Base-by-base conservation (phyloP, 1,140 invertebrate genomes). In the Meloidogyne chitwoodi region DNA sequence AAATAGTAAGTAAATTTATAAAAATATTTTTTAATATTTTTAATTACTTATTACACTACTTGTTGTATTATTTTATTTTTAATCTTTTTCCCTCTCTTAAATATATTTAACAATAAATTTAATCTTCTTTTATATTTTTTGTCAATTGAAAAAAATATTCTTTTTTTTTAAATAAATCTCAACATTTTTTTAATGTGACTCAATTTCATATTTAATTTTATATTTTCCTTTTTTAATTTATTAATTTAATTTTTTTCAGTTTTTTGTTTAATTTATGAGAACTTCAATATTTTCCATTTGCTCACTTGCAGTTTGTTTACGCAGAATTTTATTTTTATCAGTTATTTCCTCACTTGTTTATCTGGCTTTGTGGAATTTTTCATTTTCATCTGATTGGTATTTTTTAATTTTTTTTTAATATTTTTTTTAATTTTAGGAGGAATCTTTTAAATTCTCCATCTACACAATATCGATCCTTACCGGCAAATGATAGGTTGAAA, bases 261-360 rank as follows among this genome's bases (percentile, higher is more conserved):
- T 56, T 56, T 56, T 22, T 48, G n/a, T 56, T 56, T 56, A 56
- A 56, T 56, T 56, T 56, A 56, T 56, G 48, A 56, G 48, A 56
- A 56, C 71, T 10, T 80, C 77, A 16, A 62, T 78, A 8, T 78
- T 78, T 73, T 62, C 63, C 1, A 19, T 78, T 12, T 78, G 77
- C 67, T 56, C 22, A 22, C 78, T 78, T 63, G 77, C 31, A 19
- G 27, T 63, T 22, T 38, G 29, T 70, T 19, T 80, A 26, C 78
- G 77, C 11, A 79, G 77, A 22, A 44, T 78, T 61, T 27, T 78
- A 4, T 48, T 78, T 16, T 34, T 78, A 24, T 68, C 68, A 31
- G 66, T 44, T n/a, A 41, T n/a, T n/a, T 41, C 68, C 22, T 68
- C 61, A 4, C 19, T 79, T 34, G 14, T 76, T 44, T 78, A 78